Conservation (phyloP, 1,140 invertebrate species). For the Papilio polyxenes region DNA sequence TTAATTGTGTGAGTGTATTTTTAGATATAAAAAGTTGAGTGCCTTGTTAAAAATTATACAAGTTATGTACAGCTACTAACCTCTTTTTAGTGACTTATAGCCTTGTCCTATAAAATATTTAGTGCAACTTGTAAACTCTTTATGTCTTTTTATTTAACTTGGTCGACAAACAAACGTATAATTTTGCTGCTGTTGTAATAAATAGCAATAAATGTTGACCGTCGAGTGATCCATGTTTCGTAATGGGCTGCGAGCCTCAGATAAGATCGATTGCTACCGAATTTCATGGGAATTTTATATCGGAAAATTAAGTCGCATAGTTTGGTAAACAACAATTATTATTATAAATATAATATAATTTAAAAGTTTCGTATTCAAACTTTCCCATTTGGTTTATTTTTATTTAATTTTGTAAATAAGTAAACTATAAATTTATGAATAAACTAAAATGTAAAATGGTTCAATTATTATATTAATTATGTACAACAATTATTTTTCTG, state of each 20-base stretch:
- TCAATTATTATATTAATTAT: background rate
- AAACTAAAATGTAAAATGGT: background rate
- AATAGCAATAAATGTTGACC: conserved; percentile 44
- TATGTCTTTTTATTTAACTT: background rate
- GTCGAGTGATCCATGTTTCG: conserved; percentile 61
- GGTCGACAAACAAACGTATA: background rate
- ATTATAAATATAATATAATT: conserved; percentile 70
- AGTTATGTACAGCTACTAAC: too few species aligned
- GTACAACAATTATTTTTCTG: conserved; percentile 43
- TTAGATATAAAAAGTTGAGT: background rate
- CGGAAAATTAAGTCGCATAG: conserved; percentile 56
- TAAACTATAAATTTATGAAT: background rate
- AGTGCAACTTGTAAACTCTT: too few species aligned
- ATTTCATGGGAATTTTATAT: conserved; percentile 70
- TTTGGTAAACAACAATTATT: conserved; percentile 50
- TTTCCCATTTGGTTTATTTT: background rate
- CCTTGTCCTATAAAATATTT: too few species aligned
- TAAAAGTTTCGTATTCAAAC: background rate
- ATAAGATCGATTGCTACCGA: conserved; percentile 67
- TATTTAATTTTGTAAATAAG: background rate
- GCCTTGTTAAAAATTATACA: too few species aligned
- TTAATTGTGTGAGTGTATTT: background rate
- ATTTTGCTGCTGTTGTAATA: background rate
- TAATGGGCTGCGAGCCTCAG: conserved; percentile 70
- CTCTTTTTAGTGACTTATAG: too few species aligned